Percentiles rank a stretch among this genome's conserved stretches.
These are phyloP conservation scores for Agapornis roseicollis DNA, from an alignment of 2,113 vertebrate species.

Conservation along the genomic window DNA sequence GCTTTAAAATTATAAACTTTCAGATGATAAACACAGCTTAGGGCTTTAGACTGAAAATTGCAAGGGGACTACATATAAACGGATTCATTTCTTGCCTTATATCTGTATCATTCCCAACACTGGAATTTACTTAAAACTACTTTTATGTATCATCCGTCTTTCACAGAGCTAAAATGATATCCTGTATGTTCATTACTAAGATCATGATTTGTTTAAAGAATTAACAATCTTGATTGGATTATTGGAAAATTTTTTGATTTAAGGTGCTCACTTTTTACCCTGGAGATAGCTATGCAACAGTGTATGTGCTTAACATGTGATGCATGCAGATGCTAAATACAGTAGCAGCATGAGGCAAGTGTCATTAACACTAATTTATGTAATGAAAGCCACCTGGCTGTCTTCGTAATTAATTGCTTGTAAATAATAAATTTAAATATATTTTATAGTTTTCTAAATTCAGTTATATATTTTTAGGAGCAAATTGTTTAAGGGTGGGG, in stretches of 20 bases:
- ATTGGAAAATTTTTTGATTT: slow-evolving; percentile 36
- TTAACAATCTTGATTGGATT: background rate
- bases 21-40: background rate
- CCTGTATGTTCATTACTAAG: background rate
- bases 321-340: slow-evolving; percentile 89
- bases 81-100: background rate
- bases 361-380: slow-evolving; percentile 97
- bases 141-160: background rate
- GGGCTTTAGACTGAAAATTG: background rate
- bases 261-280: slow-evolving; percentile 71
- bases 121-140: background rate
- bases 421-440: slow-evolving; percentile 92
- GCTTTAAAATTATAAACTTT: background rate
- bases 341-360: slow-evolving; percentile 90
- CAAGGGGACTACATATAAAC: background rate
- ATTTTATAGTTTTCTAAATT: slow-evolving; percentile 87
- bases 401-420: slow-evolving; percentile 97
- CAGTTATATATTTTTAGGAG: slow-evolving; percentile 75
- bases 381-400: slow-evolving; percentile 87
- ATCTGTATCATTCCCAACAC: background rate
- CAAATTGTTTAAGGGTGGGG: slow-evolving; percentile 44
- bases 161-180: background rate
- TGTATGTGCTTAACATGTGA: slow-evolving; percentile 82
- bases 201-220: background rate
- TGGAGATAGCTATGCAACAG: slow-evolving; percentile 74